These are phyloP conservation scores for Melieria crassipennis DNA, from an alignment of 2,888 invertebrate genomes.

Conservation along the genomic window DNA sequence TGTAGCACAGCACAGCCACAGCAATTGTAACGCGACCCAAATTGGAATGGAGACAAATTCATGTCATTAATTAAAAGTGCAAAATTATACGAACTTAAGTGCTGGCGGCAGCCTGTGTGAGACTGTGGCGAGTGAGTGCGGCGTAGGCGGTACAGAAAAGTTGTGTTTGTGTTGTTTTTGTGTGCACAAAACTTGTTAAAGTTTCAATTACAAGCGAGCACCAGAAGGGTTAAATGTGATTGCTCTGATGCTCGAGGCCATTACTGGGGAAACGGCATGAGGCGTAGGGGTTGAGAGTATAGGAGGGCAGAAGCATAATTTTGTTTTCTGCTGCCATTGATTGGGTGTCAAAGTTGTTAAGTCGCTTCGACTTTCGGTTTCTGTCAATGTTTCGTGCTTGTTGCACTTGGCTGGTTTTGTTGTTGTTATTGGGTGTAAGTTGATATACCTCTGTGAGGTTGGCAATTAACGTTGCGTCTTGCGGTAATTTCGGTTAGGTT, in stretches of 20 bases:
- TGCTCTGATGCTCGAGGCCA: background rate
- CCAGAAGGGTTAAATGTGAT: background rate
- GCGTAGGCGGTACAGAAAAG: background rate
- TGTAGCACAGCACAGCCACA: constrained; percentile 19
- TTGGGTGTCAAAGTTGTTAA: background rate
- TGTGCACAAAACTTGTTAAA: constrained; percentile 19
- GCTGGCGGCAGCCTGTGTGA: background rate
- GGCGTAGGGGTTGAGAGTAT: background rate
- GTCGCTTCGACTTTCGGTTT: too few relatives aligned
- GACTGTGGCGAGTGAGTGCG: constrained; percentile 7
- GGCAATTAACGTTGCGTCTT: too few relatives aligned
- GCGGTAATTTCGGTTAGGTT: too few relatives aligned
- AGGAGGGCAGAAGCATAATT: background rate
- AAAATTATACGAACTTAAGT: constrained; percentile 44
- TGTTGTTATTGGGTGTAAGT: too few relatives aligned
- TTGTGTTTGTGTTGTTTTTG: background rate
- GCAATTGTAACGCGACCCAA: constrained; percentile 41
- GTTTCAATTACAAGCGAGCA: constrained; percentile 34
- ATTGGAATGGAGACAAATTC: constrained; percentile 57
- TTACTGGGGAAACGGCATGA: background rate
- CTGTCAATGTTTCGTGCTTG: too few relatives aligned
- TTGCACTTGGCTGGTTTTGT: too few relatives aligned
- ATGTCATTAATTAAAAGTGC: constrained; percentile 59
- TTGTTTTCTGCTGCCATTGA: background rate
- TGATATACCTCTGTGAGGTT: too few relatives aligned